Percentiles rank a stretch among this genome's conserved stretches.
These are phyloP conservation scores for Epizoanthus fatuus DNA, from an alignment of 92 coral and sea anemone species.

Conservation along the genomic window DNA sequence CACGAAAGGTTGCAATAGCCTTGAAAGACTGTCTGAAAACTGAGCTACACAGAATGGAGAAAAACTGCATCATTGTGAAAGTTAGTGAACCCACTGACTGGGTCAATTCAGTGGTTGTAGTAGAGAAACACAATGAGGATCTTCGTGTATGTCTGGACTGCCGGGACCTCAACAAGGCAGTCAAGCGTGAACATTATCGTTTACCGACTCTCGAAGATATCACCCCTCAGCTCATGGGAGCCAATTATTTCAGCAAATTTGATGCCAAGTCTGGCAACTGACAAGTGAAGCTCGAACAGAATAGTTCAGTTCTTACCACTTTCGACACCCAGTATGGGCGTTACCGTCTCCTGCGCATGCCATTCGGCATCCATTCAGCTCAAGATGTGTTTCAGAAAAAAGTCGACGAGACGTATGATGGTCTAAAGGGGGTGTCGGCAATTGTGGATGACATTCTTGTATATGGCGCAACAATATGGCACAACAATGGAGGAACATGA, in stretches of 20 bases:
- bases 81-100: too few species aligned
- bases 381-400: slow-evolving; percentile 50
- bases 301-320: slow-evolving; percentile 23
- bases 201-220: too few species aligned
- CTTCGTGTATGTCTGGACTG: too few species aligned
- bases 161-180: too few species aligned
- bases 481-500: too few species aligned
- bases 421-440: slow-evolving; percentile 16
- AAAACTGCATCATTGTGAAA: too few species aligned
- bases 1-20: neutral
- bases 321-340: slow-evolving; percentile 36
- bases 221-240: too few species aligned
- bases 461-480: slow-evolving; percentile 29
- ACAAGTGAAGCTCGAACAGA: neutral
- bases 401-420: slow-evolving; percentile 15
- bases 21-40: neutral
- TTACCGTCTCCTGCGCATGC: slow-evolving; percentile 18
- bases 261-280: slow-evolving; percentile 6
- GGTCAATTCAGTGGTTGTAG: too few species aligned
- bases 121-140: too few species aligned
- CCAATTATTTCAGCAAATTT: too few species aligned
- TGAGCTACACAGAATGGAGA: too few species aligned
- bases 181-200: too few species aligned
- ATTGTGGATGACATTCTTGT: slow-evolving; percentile 53
- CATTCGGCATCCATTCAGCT: slow-evolving; percentile 48